Conservation (phyloP, 64 coral and sea anemone genomes). For the Pocillopora damicornis region DNA sequence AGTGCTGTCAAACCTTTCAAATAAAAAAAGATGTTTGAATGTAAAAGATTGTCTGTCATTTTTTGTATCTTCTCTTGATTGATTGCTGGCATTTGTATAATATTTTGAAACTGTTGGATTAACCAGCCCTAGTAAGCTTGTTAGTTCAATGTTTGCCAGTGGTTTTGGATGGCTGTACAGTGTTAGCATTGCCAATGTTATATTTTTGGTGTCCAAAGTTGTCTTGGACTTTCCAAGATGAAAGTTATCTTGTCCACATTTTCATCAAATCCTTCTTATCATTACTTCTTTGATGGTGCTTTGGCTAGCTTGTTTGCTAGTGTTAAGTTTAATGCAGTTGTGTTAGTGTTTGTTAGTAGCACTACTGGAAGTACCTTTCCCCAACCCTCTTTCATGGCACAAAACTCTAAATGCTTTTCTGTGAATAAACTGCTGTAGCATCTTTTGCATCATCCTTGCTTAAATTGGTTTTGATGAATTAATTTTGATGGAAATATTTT, state of each 20-base stretch:
- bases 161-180: slow-evolving; percentile 48
- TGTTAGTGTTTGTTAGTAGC: not conserved
- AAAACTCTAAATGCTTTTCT: too few species aligned
- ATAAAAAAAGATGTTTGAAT: slow-evolving; percentile 32
- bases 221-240: slow-evolving; percentile 18
- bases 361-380: too few species aligned
- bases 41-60: slow-evolving; percentile 31
- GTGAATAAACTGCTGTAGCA: not conserved
- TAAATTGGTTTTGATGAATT: not conserved
- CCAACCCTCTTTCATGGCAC: too few species aligned
- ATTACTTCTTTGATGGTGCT: slow-evolving; percentile 17
- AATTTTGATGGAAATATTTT: not conserved
- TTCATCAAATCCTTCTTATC: not conserved
- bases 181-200: slow-evolving; percentile 25
- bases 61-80: slow-evolving; percentile 72
- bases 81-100: slow-evolving; percentile 2
- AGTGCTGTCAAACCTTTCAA: slow-evolving; percentile 9
- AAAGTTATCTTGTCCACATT: slow-evolving; percentile 4
- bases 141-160: slow-evolving; percentile 6
- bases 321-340: not conserved
- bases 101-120: not conserved
- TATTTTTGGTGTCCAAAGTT: slow-evolving; percentile 28
- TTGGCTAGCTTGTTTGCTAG: slow-evolving; percentile 15
- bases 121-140: not conserved
- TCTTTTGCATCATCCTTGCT: not conserved